A percentile compares a stretch with the other conserved stretches of the same genome.
Evolutionary conservation across 2,888 invertebrate genomes (phyloP).

Genomic region (Tiliacea aurago): DNA sequence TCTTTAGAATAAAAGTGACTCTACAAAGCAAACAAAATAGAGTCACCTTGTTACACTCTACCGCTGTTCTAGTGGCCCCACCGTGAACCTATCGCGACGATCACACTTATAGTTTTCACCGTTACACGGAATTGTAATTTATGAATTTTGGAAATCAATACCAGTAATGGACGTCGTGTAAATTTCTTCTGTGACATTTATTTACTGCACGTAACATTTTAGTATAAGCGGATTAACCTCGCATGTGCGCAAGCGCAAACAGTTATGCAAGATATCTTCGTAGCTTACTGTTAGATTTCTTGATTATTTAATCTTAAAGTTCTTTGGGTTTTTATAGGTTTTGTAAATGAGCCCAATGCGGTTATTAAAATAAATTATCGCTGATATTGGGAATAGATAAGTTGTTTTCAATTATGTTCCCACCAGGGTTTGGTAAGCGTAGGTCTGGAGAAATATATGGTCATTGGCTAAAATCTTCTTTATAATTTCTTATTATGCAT

Average conservation of each 20-base stretch:
- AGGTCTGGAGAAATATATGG: constrained; percentile 13
- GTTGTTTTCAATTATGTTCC: constrained; percentile 26
- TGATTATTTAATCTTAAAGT: constrained; percentile 53
- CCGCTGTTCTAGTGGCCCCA: constrained; percentile 47
- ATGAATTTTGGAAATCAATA: constrained; percentile 72
- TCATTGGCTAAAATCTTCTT: neutral
- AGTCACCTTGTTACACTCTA: too few species aligned
- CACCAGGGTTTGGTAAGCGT: constrained; percentile 42
- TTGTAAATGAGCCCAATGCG: constrained; percentile 45
- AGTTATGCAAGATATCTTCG: constrained; percentile 48
- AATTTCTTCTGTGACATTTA: constrained; percentile 65
- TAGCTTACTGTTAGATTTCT: constrained; percentile 40
- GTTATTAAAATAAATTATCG: constrained; percentile 47
- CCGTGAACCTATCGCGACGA: constrained; percentile 46
- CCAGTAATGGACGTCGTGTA: constrained; percentile 62
- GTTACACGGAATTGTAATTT: constrained; percentile 69
- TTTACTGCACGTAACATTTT: constrained; percentile 50
- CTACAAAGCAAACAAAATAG: too few species aligned
- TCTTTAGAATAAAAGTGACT: too few species aligned
- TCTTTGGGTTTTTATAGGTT: constrained; percentile 50
- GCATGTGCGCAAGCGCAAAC: constrained; percentile 50
- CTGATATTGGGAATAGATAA: constrained; percentile 33
- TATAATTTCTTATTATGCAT: neutral
- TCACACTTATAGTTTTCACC: constrained; percentile 70
- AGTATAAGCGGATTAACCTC: constrained; percentile 57